Percentiles rank a stretch among this genome's conserved stretches.
These are phyloP conservation scores for Polypterus senegalus DNA, from an alignment of 2,113 vertebrate genomes.

Conservation along the genomic window DNA sequence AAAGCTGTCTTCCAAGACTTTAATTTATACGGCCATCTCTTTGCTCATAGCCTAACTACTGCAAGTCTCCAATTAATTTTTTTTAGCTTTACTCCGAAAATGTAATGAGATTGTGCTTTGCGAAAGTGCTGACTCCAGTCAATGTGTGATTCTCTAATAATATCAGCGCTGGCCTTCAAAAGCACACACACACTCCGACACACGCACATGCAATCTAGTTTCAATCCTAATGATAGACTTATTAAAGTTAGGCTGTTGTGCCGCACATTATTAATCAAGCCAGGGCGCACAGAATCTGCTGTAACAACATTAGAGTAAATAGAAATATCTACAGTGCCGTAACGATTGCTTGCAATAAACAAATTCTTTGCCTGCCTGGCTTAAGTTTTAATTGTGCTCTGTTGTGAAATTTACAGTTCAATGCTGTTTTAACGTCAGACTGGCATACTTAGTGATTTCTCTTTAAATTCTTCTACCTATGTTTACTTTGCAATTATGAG, in stretches of 20 bases:
- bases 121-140: slow-evolving; percentile 46
- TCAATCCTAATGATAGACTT: slow-evolving; percentile 5
- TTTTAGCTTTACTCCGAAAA: slow-evolving; percentile 35
- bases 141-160: slow-evolving; percentile 44
- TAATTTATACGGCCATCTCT: slow-evolving; percentile 49
- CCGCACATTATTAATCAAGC: neutral
- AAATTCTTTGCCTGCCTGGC: neutral
- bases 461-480: neutral
- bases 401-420: neutral
- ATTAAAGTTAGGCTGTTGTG: neutral
- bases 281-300: too few relatives aligned
- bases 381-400: neutral
- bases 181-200: slow-evolving; percentile 1
- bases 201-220: too few relatives aligned
- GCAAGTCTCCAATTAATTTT: slow-evolving; percentile 44
- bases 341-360: neutral
- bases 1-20: slow-evolving; percentile 41
- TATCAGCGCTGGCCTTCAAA: slow-evolving; percentile 24
- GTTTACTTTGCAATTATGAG: neutral
- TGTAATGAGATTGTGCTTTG: slow-evolving; percentile 54
- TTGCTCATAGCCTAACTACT: slow-evolving; percentile 39
- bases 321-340: neutral
- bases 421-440: neutral
- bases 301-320: neutral
- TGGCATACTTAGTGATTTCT: neutral